Percentiles rank a stretch among this genome's conserved stretches.
These are phyloP conservation scores for Alosa alosa DNA, from an alignment of 2,113 vertebrate genomes.

Conservation along the genomic window DNA sequence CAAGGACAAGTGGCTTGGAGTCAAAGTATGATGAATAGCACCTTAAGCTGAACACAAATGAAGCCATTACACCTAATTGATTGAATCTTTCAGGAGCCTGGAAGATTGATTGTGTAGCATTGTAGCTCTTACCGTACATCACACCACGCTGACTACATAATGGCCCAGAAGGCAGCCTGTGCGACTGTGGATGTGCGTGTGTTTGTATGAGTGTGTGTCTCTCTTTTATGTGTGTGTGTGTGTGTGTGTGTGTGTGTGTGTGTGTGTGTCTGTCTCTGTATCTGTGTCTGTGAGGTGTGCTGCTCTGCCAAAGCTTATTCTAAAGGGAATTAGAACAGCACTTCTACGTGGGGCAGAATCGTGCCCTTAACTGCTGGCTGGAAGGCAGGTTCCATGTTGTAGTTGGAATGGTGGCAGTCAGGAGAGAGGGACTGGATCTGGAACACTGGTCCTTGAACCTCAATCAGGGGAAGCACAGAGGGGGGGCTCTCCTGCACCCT, in stretches of 20 bases:
- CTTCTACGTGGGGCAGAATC: not conserved
- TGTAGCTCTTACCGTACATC: constrained; percentile 30
- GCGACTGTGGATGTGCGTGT: not conserved
- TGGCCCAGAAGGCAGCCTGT: constrained; percentile 19
- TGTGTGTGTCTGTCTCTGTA: not conserved
- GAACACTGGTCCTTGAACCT: not conserved
- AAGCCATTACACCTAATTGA: constrained; percentile 64
- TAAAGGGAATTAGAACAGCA: not conserved
- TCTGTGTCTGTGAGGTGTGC: not conserved
- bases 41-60: constrained; percentile 58
- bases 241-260: not conserved
- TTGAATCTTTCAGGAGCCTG: constrained; percentile 55
- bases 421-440: not conserved
- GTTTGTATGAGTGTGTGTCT: no score
- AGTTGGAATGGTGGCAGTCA: not conserved
- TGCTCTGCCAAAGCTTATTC: not conserved
- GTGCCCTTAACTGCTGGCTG: constrained; percentile 3
- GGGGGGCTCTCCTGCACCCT: not conserved
- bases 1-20: constrained; percentile 51
- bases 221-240: not conserved
- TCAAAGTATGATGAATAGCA: constrained; percentile 64
- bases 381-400: not conserved
- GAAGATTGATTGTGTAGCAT: constrained; percentile 59
- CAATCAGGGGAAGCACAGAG: not conserved
- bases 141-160: constrained; percentile 35